phyloP scores from a whole-genome alignment of 2,888 invertebrate species.

The Diploptera punctata region DNA sequence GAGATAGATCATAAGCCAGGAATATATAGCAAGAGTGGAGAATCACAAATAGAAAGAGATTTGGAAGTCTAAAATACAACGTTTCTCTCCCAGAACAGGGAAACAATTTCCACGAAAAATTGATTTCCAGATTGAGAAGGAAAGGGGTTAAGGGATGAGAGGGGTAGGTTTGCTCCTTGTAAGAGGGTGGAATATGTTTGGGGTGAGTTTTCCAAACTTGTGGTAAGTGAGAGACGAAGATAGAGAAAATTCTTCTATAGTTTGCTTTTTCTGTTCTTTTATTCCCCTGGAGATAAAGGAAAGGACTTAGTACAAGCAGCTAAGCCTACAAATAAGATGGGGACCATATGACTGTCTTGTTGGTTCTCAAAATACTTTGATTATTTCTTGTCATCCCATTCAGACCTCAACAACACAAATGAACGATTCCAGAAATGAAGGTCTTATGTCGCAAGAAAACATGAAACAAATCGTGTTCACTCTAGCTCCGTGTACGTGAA shows the following conservation, averaged over 20 bases:
- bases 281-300: slow-evolving; percentile 14
- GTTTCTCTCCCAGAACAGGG: slow-evolving; percentile 14
- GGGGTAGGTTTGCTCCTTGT: background rate
- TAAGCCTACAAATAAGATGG: too few species aligned
- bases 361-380: too few species aligned
- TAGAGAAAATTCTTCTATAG: background rate
- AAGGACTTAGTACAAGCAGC: background rate
- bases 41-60: slow-evolving; percentile 23
- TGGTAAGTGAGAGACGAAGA: background rate
- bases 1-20: background rate
- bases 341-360: too few species aligned
- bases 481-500: too few species aligned
- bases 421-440: too few species aligned
- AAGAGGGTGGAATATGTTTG: background rate
- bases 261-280: slow-evolving; percentile 16
- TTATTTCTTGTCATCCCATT: too few species aligned
- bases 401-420: too few species aligned
- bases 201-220: background rate
- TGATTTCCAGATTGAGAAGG: slow-evolving; percentile 26
- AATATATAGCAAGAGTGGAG: background rate
- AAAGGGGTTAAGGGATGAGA: background rate
- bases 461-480: too few species aligned
- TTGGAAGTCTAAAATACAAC: slow-evolving; percentile 26
- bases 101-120: slow-evolving; percentile 26
- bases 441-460: too few species aligned